Base-by-base conservation (phyloP, 2,888 invertebrate species). In the Meta bourneti region DNA sequence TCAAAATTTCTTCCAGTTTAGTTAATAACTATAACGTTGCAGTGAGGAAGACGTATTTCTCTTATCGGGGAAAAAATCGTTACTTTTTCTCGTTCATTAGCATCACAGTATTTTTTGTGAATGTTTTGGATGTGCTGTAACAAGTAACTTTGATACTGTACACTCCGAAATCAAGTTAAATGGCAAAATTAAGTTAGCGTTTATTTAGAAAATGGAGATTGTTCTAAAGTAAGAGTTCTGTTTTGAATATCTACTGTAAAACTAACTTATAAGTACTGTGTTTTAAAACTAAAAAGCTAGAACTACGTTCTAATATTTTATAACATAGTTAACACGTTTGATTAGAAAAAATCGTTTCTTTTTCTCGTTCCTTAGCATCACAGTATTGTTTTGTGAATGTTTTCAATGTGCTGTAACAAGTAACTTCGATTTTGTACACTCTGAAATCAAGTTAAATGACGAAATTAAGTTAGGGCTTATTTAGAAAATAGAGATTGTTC, bases 1-100 rank as follows among this genome's bases (percentile, higher is more conserved):
- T 69, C 52, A 79, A 87, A 87, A 70, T 85, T 82, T 85, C 77
- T 85, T 52, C 19, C 11, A 70, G 77, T 85, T 85, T 85, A 84
- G 61, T 85, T 61, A 85, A 77, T 78, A 85, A 85, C 48, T 85
- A 69, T 75, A 78, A 61, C 78, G 61, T 77, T 6, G 19, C 69
- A 69, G 16, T 82, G 70, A 49, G 51, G 34, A 19, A 71, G 74
- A 84, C 9, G 74, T 51, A n/a, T 54, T 61, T 69, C 48, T 49
- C 49, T 71, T 81, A 70, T 54, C 34, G 61, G 51, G 74, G 74
- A 54, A 51, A 61, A 75, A 84, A 84, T 84, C 84, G n/a, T 74
- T 84, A 75, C 49, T 16, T 74, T 84, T 20, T 7, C 51, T 83
- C 71, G 13, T 84, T 52, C 83, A 51, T 61, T 74, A 34, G 16